Evolutionary conservation across 2,888 invertebrate genomes (phyloP).

Genomic region (Ditula angustiorana): DNA sequence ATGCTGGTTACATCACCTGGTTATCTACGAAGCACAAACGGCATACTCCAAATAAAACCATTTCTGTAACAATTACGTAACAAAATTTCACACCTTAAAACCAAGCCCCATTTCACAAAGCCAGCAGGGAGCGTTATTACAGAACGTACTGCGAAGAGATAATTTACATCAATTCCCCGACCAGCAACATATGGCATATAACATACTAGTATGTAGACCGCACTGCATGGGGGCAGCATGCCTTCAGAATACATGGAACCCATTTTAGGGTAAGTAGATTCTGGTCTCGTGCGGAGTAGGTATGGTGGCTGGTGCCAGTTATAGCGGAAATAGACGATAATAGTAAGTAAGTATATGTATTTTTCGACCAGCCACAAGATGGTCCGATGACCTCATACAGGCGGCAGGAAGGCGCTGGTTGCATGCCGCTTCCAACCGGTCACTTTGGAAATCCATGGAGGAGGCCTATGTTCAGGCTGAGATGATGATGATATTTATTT

Average conservation of each 20-base stretch:
- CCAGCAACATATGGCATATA: background rate
- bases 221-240: conserved; percentile 11
- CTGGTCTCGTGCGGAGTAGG: background rate
- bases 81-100: background rate
- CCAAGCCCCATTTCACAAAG: background rate
- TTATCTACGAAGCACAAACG: no score
- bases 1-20: no score
- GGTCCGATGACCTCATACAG: no score
- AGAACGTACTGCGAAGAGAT: background rate
- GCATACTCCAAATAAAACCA: no score
- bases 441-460: no score
- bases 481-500: no score
- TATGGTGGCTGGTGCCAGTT: background rate
- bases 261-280: conserved; percentile 20
- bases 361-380: no score
- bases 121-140: conserved; percentile 1
- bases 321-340: background rate
- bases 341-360: no score
- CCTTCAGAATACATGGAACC: conserved; percentile 19
- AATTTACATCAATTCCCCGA: conserved; percentile 9
- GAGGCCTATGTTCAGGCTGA: no score
- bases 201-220: background rate
- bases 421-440: no score
- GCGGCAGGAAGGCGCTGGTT: no score
- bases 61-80: background rate